A percentile compares a stretch with the other conserved stretches of the same genome.
These are phyloP conservation scores for Centropristis striata DNA, from an alignment of 2,113 vertebrate genomes.

Conservation along the genomic window DNA sequence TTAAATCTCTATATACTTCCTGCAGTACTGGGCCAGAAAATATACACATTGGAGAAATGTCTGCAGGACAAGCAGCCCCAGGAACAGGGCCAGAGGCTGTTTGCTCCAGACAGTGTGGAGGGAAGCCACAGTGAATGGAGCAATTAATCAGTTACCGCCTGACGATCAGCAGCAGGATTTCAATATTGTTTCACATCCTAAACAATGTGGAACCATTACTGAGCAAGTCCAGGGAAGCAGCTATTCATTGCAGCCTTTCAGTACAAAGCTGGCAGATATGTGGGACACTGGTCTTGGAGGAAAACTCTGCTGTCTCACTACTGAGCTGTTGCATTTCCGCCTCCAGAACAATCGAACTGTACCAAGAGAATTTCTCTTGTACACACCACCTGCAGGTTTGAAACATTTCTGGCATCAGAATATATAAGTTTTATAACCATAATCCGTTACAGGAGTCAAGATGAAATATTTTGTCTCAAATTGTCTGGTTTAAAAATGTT, in stretches of 20 bases:
- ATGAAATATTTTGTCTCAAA: background rate
- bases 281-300: background rate
- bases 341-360: slow-evolving; percentile 5
- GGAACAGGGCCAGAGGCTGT: too few species aligned
- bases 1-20: too few species aligned
- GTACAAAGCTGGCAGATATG: background rate
- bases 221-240: background rate
- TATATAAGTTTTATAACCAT: background rate
- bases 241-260: slow-evolving; percentile 12
- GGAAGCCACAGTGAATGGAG: too few species aligned
- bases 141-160: background rate
- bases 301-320: background rate
- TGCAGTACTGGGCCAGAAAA: too few species aligned
- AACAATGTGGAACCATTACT: background rate
- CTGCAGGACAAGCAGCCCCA: too few species aligned
- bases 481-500: too few species aligned
- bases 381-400: background rate
- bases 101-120: too few species aligned
- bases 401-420: background rate
- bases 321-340: background rate
- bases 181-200: background rate
- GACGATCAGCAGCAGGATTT: slow-evolving; percentile 8
- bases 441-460: background rate
- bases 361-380: background rate
- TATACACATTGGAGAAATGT: too few species aligned